A percentile compares a stretch with the other conserved stretches of the same genome.
phyloP scores from a whole-genome alignment of 1,140 invertebrate species.

The Hypsibius dujardini region DNA sequence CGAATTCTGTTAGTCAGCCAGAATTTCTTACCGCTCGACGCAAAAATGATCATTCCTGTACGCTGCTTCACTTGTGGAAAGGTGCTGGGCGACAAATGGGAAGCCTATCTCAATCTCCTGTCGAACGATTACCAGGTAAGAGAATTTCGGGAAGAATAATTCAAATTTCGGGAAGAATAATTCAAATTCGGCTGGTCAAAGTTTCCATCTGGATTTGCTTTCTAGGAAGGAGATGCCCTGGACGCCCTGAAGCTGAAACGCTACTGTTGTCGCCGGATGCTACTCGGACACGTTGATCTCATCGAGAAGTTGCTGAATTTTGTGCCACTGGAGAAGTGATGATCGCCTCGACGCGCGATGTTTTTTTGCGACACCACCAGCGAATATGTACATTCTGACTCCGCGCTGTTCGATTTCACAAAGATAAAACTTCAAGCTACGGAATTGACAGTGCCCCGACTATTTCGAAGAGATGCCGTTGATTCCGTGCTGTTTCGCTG shows the following conservation, averaged over 20 bases:
- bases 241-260: conserved; percentile 90
- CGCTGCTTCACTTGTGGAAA: conserved; percentile 99
- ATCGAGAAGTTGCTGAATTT: conserved; percentile 98
- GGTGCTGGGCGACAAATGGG: conserved; percentile 99
- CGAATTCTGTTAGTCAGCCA: no score
- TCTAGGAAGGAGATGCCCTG: conserved; percentile 57
- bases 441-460: no score
- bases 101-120: conserved; percentile 83
- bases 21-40: no score
- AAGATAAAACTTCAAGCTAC: no score
- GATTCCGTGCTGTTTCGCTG: no score
- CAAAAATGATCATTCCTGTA: conserved; percentile 89
- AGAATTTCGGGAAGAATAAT: conserved; percentile 7
- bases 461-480: no score
- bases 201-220: not conserved
- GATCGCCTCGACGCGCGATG: no score
- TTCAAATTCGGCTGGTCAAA: not conserved
- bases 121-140: conserved; percentile 67
- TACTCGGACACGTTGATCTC: conserved; percentile 92
- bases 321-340: conserved; percentile 72
- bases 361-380: no score
- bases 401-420: no score
- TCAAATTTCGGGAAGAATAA: no score
- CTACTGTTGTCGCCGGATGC: conserved; percentile 93
- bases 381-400: no score